These are phyloP conservation scores for Chydorus sphaericus DNA, from an alignment of 2,888 invertebrate species.

Conservation along the genomic window DNA sequence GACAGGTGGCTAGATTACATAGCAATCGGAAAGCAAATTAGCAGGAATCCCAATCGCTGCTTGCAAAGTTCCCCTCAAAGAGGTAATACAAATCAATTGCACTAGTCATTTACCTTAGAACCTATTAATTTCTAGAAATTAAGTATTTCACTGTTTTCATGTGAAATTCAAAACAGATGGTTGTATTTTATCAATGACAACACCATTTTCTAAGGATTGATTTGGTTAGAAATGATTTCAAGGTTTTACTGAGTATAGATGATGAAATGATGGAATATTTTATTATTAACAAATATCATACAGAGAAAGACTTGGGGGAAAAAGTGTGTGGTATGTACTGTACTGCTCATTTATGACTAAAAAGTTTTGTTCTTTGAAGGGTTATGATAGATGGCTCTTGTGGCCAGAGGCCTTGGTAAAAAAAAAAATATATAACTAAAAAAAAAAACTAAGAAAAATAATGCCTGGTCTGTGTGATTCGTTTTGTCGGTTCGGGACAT, in stretches of 20 bases:
- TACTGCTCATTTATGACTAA: not conserved
- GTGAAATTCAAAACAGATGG: no score
- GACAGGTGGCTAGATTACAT: conserved; percentile 50
- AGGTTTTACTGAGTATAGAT: no score
- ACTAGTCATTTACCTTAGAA: not conserved
- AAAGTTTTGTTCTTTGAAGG: not conserved
- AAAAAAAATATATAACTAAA: not conserved
- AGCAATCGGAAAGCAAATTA: conserved; percentile 45
- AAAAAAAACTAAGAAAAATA: not conserved
- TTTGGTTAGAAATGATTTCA: no score
- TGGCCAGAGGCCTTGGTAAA: not conserved
- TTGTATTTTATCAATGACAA: no score
- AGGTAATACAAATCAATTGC: conserved; percentile 28
- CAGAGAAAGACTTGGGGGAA: no score
- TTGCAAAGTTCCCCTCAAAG: conserved; percentile 55
- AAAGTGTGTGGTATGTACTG: no score
- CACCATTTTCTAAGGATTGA: no score
- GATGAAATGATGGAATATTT: no score
- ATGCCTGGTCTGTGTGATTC: not conserved
- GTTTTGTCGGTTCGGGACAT: conserved; percentile 3
- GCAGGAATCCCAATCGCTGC: conserved; percentile 53
- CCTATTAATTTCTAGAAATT: no score
- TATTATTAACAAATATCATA: no score
- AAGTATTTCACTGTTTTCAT: no score
- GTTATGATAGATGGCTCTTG: not conserved